These are phyloP conservation scores for Neolamprologus kungweensis DNA, from an alignment of 2,113 vertebrate species.

Conservation along the genomic window DNA sequence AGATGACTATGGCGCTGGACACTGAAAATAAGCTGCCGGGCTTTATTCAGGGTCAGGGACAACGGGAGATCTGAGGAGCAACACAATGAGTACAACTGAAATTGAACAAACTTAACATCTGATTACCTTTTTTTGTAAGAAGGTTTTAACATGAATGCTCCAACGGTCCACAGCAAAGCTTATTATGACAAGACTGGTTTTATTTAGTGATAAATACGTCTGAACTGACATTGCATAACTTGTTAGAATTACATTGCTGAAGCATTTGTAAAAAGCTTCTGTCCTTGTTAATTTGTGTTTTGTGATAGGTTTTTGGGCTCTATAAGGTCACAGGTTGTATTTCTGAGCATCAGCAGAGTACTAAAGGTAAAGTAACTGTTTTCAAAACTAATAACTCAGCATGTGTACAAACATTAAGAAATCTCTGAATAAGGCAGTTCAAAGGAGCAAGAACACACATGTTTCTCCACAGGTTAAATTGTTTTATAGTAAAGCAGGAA, in stretches of 20 bases:
- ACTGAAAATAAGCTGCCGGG: slow-evolving; percentile 25
- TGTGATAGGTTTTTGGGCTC: not conserved
- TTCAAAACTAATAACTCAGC: not conserved
- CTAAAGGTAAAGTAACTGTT: not conserved
- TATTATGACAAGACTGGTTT: not conserved
- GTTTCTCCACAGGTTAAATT: not conserved
- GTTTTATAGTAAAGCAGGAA: not conserved
- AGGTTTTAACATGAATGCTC: not conserved
- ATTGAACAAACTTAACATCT: not conserved
- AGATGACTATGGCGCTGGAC: slow-evolving; percentile 52
- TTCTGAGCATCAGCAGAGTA: not conserved
- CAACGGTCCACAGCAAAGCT: not conserved
- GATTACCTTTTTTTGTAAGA: not conserved
- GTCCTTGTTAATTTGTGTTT: not conserved
- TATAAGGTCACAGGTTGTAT: not conserved
- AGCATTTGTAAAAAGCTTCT: not conserved
- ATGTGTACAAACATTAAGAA: not conserved
- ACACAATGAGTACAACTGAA: not conserved
- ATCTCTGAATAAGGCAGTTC: not conserved
- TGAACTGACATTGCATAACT: not conserved
- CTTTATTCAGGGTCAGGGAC: not conserved
- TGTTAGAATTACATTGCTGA: not conserved
- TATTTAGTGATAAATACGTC: not conserved
- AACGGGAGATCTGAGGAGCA: slow-evolving; percentile 29
- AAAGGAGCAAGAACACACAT: not conserved